These are phyloP conservation scores for Mormyrus lacerda DNA, from an alignment of 2,113 vertebrate species.

Conservation along the genomic window DNA sequence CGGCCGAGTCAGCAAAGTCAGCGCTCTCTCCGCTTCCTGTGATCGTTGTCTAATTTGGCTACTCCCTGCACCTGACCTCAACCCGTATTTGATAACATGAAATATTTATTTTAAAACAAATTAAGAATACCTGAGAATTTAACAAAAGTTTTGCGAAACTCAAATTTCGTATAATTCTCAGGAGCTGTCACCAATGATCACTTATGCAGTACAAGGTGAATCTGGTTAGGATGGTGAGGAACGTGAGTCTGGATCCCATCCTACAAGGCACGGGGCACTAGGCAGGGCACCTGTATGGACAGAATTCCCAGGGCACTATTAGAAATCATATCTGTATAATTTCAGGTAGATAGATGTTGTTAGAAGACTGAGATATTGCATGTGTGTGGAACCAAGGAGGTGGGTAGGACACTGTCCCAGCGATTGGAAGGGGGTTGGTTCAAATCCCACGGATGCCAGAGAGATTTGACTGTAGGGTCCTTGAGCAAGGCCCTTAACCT, in stretches of 20 bases:
- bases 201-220: neutral
- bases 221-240: too few species aligned
- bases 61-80: neutral
- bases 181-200: neutral
- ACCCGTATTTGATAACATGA: neutral
- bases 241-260: neutral
- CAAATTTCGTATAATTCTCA: neutral
- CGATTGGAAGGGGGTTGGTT: neutral
- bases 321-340: neutral
- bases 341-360: neutral
- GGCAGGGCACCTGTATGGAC: neutral
- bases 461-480: neutral
- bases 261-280: neutral
- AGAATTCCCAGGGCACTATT: neutral
- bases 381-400: neutral
- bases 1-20: neutral
- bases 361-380: neutral
- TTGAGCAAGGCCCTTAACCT: neutral
- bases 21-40: neutral
- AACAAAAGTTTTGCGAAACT: neutral
- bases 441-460: neutral
- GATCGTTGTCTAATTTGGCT: neutral
- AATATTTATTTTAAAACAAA: neutral
- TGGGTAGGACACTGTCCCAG: neutral
- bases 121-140: neutral